Conservation (phyloP, 2,888 invertebrate genomes). For the Drosophila affinis region DNA sequence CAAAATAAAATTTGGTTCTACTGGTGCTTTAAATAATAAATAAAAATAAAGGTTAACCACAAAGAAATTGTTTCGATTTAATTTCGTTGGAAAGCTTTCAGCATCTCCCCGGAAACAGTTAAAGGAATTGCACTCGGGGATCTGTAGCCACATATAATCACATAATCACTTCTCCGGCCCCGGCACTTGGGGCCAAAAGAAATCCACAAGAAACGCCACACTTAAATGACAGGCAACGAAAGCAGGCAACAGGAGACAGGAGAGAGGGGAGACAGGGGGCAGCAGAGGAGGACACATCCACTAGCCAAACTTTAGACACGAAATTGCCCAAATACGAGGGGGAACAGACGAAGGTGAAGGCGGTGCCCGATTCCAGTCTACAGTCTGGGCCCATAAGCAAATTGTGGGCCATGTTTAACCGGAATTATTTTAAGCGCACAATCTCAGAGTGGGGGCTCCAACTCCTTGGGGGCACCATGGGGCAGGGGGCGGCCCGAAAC, state of each 20-base stretch:
- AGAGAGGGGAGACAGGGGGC: conserved; percentile 25
- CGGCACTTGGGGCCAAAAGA: conserved; percentile 47
- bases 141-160: conserved; percentile 38
- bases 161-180: conserved; percentile 48
- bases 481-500: not conserved
- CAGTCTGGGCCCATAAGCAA: conserved; percentile 40
- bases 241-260: conserved; percentile 25
- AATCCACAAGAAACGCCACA: conserved; percentile 32
- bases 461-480: not conserved
- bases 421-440: conserved; percentile 76
- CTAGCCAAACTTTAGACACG: conserved; percentile 33
- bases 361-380: conserved; percentile 1
- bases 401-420: conserved; percentile 73
- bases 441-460: conserved; percentile 9
- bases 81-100: not conserved
- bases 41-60: conserved; percentile 1
- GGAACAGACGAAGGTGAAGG: conserved; percentile 1
- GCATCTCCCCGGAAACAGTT: not conserved
- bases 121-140: not conserved
- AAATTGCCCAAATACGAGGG: conserved; percentile 27
- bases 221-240: conserved; percentile 57
- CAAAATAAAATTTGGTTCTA: conserved; percentile 10
- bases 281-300: conserved; percentile 19
- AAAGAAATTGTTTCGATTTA: not conserved
- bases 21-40: conserved; percentile 23